Conservation (phyloP, 2,113 vertebrate species). For the Grammomys dolichurus region DNA sequence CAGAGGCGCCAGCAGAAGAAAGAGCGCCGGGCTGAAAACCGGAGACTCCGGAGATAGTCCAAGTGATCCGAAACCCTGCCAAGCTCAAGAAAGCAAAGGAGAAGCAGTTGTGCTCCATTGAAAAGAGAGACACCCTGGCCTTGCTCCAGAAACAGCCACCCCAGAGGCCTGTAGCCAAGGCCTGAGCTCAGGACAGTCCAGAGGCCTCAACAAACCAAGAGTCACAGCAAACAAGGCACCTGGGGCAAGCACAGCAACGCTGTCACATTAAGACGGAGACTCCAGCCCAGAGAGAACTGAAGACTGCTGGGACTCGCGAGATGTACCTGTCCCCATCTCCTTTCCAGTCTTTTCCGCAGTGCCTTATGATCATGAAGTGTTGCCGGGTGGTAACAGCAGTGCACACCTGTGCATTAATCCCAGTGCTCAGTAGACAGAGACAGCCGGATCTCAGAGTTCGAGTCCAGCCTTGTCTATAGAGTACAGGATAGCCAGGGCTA, state of each 20-base stretch:
- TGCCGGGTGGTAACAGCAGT: no score
- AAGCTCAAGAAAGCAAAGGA: conserved; percentile 97
- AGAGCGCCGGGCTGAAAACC: no score
- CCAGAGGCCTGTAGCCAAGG: not conserved
- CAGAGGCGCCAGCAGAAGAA: no score
- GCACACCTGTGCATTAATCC: not conserved
- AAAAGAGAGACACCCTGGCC: conserved; percentile 94
- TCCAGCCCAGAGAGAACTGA: not conserved
- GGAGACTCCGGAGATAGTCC: no score
- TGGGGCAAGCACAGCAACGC: rapidly evolving
- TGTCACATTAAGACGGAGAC: not conserved
- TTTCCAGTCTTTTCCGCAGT: conserved; percentile 10
- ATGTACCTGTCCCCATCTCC: no score
- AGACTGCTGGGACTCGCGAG: not conserved
- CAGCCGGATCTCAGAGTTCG: not conserved
- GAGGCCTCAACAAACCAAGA: not conserved
- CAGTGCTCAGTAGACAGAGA: no score
- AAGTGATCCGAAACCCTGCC: conserved; percentile 92
- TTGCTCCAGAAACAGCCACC: conserved; percentile 85
- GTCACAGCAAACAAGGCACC: not conserved
- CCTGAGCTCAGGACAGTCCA: conserved; percentile 48
- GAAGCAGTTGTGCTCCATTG: conserved; percentile 92
- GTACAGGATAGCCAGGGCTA: not conserved
- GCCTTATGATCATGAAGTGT: conserved; percentile 30
- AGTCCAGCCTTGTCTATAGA: not conserved